phyloP scores from a whole-genome alignment of 2,888 invertebrate species.

The Cerceris ruficornis region DNA sequence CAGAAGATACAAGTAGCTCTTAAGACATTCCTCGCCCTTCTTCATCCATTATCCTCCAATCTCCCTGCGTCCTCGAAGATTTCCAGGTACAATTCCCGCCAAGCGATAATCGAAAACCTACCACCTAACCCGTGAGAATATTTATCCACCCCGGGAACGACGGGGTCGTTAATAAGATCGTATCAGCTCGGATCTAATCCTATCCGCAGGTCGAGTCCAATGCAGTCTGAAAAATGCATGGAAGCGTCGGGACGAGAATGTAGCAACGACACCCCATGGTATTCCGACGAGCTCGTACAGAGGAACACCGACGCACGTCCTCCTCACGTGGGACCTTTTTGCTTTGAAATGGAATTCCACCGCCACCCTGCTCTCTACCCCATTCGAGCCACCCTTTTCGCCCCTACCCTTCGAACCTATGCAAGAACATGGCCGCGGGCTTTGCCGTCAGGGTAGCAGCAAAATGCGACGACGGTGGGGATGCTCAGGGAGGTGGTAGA shows the following conservation, averaged over 20 bases:
- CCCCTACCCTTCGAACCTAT: constrained; percentile 5
- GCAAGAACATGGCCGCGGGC: constrained; percentile 57
- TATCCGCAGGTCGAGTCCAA: constrained; percentile 9
- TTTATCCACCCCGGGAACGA: neutral
- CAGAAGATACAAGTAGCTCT: no score
- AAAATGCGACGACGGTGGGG: neutral
- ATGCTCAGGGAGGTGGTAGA: constrained; percentile 15
- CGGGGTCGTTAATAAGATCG: constrained; percentile 14
- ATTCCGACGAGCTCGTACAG: constrained; percentile 25
- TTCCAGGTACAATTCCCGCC: no score
- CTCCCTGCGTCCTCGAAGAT: no score
- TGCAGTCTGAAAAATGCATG: constrained; percentile 47
- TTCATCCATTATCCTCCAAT: no score
- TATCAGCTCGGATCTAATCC: constrained; percentile 1
- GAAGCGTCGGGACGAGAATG: constrained; percentile 22
- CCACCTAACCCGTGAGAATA: constrained; percentile 1
- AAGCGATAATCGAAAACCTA: no score
- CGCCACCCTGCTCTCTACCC: no score
- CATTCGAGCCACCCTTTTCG: constrained; percentile 5
- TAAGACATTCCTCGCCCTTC: no score
- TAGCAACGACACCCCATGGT: constrained; percentile 57
- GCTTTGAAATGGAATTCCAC: constrained; percentile 59
- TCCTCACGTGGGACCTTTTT: constrained; percentile 48
- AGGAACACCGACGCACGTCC: constrained; percentile 1
- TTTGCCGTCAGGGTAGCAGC: constrained; percentile 3